phyloP scores from a whole-genome alignment of 1,140 invertebrate genomes.

The Kradibia gibbosae region DNA sequence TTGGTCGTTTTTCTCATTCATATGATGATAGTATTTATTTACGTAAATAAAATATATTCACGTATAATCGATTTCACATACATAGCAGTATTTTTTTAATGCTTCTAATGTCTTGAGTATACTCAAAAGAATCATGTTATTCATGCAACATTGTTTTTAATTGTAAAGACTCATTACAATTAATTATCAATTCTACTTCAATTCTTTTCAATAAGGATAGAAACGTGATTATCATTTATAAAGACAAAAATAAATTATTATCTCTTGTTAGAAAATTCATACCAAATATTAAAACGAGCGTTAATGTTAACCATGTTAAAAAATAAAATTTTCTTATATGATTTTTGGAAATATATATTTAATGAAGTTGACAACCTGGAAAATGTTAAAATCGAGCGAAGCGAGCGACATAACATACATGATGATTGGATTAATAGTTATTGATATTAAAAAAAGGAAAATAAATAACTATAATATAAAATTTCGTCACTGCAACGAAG shows the following conservation, averaged over 20 bases:
- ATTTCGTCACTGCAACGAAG: conserved; percentile 33
- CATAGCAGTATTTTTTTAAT: not conserved
- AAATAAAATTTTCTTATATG: too few species aligned
- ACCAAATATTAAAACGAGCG: too few species aligned
- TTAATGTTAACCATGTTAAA: too few species aligned
- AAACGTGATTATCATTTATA: too few species aligned
- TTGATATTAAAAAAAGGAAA: conserved; percentile 47
- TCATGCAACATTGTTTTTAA: conserved; percentile 1
- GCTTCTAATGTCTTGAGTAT: not conserved
- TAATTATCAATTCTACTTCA: too few species aligned
- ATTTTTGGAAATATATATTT: too few species aligned
- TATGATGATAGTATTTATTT: not conserved
- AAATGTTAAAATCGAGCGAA: conserved; percentile 8
- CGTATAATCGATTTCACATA: too few species aligned
- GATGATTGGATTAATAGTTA: conserved; percentile 22
- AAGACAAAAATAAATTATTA: too few species aligned
- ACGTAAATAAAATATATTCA: not conserved
- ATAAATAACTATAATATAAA: conserved; percentile 52
- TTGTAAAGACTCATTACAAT: too few species aligned
- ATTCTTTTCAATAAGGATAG: too few species aligned
- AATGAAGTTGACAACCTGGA: not conserved
- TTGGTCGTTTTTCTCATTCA: conserved; percentile 14
- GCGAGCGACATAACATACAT: conserved; percentile 38
- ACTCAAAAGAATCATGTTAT: not conserved
- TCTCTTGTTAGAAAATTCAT: too few species aligned